Evolutionary conservation across 2,113 vertebrate genomes (phyloP), one percentile per base, ranked within the genome.

Genomic region (Aegotheles bennettii): DNA sequence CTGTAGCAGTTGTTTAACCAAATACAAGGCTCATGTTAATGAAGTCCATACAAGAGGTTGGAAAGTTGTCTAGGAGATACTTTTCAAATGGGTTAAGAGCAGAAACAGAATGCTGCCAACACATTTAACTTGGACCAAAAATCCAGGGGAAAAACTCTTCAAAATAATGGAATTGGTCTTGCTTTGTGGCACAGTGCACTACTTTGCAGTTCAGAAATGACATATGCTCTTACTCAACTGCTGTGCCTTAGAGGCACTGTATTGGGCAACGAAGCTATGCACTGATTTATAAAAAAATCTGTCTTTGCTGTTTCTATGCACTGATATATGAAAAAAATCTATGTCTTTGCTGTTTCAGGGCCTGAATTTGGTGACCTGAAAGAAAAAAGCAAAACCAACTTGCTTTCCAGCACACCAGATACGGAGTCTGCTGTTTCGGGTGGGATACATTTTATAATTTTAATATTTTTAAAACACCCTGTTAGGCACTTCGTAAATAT

Each of bases 341-440:
- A 3, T 65, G 20, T 64, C 40, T 71, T 82, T 91, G 36, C 25
- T 71, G 16, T 79, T 76, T 95, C 53, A 70, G 38, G 33, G 33
- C 31, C 61, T 88, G 56, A 83, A 69, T 84, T 59, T 69, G 13
- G 13, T 81, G 51, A 76, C 26, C 45, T 86, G 28, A 77, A 83
- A 90, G 9, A 69, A 76, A 70, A 79, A 8, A 82, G 9, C 42
- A 83, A 83, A 82, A n/a, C 3, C 2, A 19, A 16, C 47, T 77
- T 85, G 15, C 7, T 94, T 91, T 92, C 28, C 13, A 61, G 15
- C 12, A 53, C 9, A 40, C 13, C 13, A 69, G n/a, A 57, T 9
- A 1, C 11, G 0, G 33, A 87, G 5, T 14, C 10, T 43, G 50
- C 16, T 51, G 1, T 65, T 56, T 61, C 16, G 8, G 1, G 6